Base-by-base conservation (phyloP, 2,797 vertebrate genomes). In the Ptychadena robeensis region DNA sequence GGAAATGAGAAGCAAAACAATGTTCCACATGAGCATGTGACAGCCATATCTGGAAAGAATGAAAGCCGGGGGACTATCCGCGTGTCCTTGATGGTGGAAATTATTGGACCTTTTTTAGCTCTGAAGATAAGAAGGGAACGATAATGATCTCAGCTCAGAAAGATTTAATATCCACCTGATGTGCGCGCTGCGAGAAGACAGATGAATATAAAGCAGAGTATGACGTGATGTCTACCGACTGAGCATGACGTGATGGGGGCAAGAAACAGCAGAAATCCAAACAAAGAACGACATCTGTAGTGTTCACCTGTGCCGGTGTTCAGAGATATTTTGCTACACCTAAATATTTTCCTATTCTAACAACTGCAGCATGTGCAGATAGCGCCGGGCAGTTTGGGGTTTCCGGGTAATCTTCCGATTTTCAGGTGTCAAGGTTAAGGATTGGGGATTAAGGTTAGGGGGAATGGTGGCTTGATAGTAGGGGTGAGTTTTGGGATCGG, bases 81-180 rank as follows among this genome's bases (percentile, higher is more conserved):
- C 18, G 18, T 48, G 53, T 61, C 82, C 72, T 53, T 48, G 65
- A 65, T 64, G 38, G 71, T 63, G 11, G 34, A 44, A 79, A 68
- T 27, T 22, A 70, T 66, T 83, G 31, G n/a, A 59, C 28, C 11
- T 37, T 57, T 67, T 57, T 44, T n/a, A 18, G 27, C 53, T 22
- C 66, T 53, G 38, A 40, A 69, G 48, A 44, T 9, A 48, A 68
- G 76, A 69, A 64, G 32, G n/a, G 78, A 70, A 64, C 4, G 82
- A 85, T 85, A 69, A 71, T 34, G 71, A 85, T 80, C 82, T 80
- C 14, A 35, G 48, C 48, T 64, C 30, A 69, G 77, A 80, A 65
- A 82, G 61, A 85, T 80, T 79, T 80, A 80, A 85, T 85, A 80
- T 85, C 82, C 78, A 80, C 82, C 82, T 85, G 72, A 80, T 85